Evolutionary conservation across 1,140 invertebrate species (phyloP).

Genomic region (Brachionus koreanus): DNA sequence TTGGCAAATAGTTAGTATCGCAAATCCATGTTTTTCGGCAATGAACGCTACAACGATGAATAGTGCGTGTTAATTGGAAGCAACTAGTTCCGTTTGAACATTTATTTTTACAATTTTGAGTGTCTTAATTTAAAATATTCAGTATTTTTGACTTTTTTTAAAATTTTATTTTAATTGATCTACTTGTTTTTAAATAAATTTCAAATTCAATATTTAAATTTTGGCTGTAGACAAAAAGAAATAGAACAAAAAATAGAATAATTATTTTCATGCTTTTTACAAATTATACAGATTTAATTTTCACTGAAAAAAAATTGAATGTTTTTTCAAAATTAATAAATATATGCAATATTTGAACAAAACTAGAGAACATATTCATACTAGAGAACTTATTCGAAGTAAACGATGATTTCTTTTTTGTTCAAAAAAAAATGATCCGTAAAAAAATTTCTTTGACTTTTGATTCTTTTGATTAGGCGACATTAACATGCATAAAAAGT

Average conservation of each 20-base stretch:
- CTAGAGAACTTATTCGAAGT: too few relatives aligned
- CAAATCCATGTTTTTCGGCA: conserved; percentile 3
- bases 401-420: too few relatives aligned
- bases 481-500: too few relatives aligned
- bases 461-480: too few relatives aligned
- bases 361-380: too few relatives aligned
- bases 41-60: neutral
- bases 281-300: neutral
- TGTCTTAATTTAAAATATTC: neutral
- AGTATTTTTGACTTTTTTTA: neutral
- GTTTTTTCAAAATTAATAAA: neutral
- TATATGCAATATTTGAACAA: neutral
- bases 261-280: neutral
- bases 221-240: neutral
- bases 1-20: neutral
- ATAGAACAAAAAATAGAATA: neutral
- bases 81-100: neutral
- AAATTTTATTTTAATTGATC: neutral
- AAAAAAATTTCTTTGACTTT: too few relatives aligned
- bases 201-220: neutral
- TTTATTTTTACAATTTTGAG: neutral
- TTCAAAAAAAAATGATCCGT: too few relatives aligned
- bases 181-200: neutral
- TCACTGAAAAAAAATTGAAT: neutral
- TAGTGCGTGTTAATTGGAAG: neutral